phyloP scores from a whole-genome alignment of 1,140 invertebrate genomes.

The Anoplolepis gracilipes region DNA sequence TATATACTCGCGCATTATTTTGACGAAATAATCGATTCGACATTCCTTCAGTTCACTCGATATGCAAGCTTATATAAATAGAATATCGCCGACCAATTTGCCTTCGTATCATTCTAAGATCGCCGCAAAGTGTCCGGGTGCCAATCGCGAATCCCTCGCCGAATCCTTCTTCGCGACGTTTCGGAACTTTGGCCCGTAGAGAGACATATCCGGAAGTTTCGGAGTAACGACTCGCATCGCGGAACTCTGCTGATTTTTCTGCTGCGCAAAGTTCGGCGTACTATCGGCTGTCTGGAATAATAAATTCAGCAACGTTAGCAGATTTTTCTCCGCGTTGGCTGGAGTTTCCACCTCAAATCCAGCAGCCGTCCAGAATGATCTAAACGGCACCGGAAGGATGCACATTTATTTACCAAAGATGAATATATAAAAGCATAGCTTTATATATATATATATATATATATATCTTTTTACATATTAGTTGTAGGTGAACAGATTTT shows the following conservation, averaged over 20 bases:
- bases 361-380: neutral
- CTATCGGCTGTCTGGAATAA: slow-evolving; percentile 43
- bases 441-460: neutral
- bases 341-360: neutral
- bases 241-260: slow-evolving; percentile 42
- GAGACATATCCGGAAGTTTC: slow-evolving; percentile 28
- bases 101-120: slow-evolving; percentile 1
- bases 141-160: neutral
- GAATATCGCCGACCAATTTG: slow-evolving; percentile 39
- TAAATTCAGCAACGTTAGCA: slow-evolving; percentile 38
- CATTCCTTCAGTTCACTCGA: neutral
- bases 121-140: neutral
- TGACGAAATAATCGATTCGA: neutral
- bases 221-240: slow-evolving; percentile 28
- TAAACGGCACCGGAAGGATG: slow-evolving; percentile 6
- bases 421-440: slow-evolving; percentile 5
- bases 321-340: slow-evolving; percentile 4
- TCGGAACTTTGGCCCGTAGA: slow-evolving; percentile 16
- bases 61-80: neutral
- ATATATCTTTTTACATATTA: neutral
- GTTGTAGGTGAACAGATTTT: neutral
- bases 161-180: slow-evolving; percentile 23
- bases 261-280: slow-evolving; percentile 4
- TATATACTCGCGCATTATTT: too few relatives aligned
- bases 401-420: neutral